These are phyloP conservation scores for Perithous albicinctus DNA, from an alignment of 2,888 invertebrate species.

Conservation along the genomic window DNA sequence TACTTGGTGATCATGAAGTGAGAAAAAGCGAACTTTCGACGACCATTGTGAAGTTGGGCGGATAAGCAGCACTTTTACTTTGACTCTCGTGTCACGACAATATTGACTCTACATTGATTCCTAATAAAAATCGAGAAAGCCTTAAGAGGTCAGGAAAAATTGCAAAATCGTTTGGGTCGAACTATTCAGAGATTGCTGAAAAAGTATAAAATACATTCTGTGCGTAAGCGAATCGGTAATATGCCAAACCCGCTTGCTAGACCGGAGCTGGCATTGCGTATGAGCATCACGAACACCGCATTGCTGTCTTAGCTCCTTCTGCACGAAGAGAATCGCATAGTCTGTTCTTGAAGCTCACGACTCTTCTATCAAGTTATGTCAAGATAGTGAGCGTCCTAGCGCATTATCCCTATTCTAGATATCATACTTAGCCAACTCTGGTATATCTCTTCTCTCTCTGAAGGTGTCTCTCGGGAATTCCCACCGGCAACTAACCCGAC, in stretches of 20 bases:
- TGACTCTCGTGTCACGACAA: no score
- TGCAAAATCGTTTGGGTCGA: no score
- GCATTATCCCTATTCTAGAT: constrained; percentile 59
- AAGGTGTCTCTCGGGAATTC: constrained; percentile 46
- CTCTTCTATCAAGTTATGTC: constrained; percentile 54
- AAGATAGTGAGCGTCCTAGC: constrained; percentile 50
- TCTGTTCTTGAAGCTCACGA: constrained; percentile 49
- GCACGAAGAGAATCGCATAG: constrained; percentile 16
- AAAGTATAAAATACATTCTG: no score
- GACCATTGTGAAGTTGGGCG: no score
- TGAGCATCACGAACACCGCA: constrained; percentile 17
- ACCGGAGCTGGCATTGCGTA: neutral
- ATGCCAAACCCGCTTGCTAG: neutral
- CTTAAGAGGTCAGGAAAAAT: no score
- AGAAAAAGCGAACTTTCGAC: no score
- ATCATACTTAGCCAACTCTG: constrained; percentile 52
- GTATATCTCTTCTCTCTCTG: neutral
- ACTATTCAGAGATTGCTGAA: no score
- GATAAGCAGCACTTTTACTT: no score
- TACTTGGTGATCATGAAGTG: no score
- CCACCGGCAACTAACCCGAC: constrained; percentile 51
- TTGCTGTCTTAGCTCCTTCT: constrained; percentile 24
- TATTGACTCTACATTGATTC: no score
- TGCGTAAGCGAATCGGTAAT: no score
- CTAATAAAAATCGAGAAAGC: no score